These are phyloP conservation scores for Drosophila navojoa DNA, from an alignment of 1,140 invertebrate species.

Conservation along the genomic window DNA sequence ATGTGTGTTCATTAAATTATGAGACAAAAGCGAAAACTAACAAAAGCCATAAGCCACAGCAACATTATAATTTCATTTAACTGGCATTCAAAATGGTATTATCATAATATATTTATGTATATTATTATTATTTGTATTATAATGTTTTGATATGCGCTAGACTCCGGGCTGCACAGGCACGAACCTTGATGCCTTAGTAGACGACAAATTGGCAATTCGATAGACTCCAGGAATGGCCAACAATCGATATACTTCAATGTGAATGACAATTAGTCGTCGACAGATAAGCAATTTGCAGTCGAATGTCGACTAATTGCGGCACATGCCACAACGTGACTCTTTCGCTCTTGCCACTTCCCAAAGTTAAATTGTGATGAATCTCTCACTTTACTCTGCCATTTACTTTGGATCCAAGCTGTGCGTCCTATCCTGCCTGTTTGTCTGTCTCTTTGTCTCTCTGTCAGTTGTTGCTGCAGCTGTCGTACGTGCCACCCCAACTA, in stretches of 20 bases:
- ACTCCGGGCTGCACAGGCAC: too few relatives aligned
- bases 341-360: slow-evolving; percentile 48
- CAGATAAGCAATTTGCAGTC: neutral
- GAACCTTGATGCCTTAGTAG: too few relatives aligned
- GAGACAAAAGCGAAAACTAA: slow-evolving; percentile 7
- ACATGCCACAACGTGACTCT: slow-evolving; percentile 56
- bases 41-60: slow-evolving; percentile 48
- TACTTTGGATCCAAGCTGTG: neutral
- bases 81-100: neutral
- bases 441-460: neutral
- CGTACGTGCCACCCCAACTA: slow-evolving; percentile 4
- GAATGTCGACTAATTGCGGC: slow-evolving; percentile 58
- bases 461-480: slow-evolving; percentile 34
- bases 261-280: slow-evolving; percentile 16
- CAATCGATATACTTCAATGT: neutral
- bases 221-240: neutral
- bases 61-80: slow-evolving; percentile 51
- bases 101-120: too few relatives aligned
- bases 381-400: slow-evolving; percentile 25
- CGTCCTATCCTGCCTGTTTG: neutral
- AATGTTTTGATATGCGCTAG: too few relatives aligned
- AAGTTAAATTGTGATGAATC: slow-evolving; percentile 69
- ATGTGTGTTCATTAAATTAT: slow-evolving; percentile 30
- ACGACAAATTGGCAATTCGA: neutral
- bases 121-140: too few relatives aligned